Evolutionary conservation across 2,113 vertebrate genomes (phyloP), one percentile per base, ranked within the genome.

Genomic region (Alaudala cheleensis): DNA sequence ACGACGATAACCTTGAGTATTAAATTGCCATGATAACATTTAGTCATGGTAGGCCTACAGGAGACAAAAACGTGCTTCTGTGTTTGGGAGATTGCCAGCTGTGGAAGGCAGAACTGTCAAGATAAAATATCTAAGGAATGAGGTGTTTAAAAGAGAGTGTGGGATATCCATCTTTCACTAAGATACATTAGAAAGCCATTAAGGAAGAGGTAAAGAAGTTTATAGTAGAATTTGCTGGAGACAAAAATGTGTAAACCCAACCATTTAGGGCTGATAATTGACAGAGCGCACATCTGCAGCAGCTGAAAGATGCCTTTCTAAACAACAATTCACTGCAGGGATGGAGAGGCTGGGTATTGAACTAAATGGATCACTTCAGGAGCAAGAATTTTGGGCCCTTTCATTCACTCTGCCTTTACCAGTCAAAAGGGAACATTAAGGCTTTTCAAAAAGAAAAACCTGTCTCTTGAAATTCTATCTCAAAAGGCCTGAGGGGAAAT

Each of bases 161-260:
- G 62, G 92, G 86, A 96, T 96, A 97, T 87, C 88, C 83, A 88
- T 96, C 93, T 96, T 97, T 97, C 91, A 95, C 84, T 88, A 96
- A 95, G 95, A 90, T 93, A 70, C 95, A 95, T 97, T 95, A 97
- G 81, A 86, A 96, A 96, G 45, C 94, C 94, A 96, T 97, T 97
- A 97, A 96, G 87, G 72, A 90, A 94, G 92, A 84, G 86, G 84
- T 88, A 92, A 88, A 90, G 81, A 93, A 95, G 94, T 95, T 94
- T 93, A 92, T 81, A 82, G 82, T 50, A 89, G 95, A 95, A 95
- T 97, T 88, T 96, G 70, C 64, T 66, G 73, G 77, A 90, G 94
- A 94, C 92, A 92, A 94, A 97, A 95, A 86, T 82, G 88, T 93
- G 87, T 72, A 91, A 93, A 74, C 93, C 69, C 82, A 86, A 67